Conservation (phyloP, 1,140 invertebrate species). For the Brachionus asplanchnoidis region DNA sequence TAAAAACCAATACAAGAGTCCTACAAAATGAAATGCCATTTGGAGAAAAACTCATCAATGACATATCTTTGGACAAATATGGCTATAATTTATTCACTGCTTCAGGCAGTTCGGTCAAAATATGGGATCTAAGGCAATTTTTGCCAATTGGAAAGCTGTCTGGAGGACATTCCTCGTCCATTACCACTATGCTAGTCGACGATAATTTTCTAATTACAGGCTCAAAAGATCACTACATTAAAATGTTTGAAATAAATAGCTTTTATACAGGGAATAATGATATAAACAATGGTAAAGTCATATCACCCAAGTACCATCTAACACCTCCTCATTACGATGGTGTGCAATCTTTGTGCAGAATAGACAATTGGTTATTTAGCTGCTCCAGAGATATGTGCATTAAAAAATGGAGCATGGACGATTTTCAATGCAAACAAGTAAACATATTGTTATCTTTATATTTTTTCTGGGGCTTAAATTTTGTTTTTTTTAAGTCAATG, state of each 20-base stretch:
- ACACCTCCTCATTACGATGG: constrained; percentile 86
- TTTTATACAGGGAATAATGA: constrained; percentile 35
- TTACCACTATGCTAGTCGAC: constrained; percentile 73
- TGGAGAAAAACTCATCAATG: constrained; percentile 66
- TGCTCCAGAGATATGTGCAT: constrained; percentile 80
- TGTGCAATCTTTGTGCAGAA: constrained; percentile 71
- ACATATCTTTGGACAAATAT: constrained; percentile 63
- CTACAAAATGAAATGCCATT: constrained; percentile 52
- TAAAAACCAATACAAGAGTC: constrained; percentile 46
- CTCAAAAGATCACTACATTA: constrained; percentile 80
- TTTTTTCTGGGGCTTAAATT: neutral
- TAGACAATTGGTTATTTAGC: constrained; percentile 68
- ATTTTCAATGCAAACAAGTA: constrained; percentile 66
- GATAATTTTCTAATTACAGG: constrained; percentile 68
- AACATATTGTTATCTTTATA: neutral
- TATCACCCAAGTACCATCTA: constrained; percentile 67
- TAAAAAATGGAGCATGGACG: constrained; percentile 75
- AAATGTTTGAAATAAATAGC: constrained; percentile 51
- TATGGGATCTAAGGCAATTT: constrained; percentile 70
- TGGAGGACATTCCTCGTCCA: constrained; percentile 77
- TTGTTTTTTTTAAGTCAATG: constrained; percentile 63
- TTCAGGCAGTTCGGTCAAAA: constrained; percentile 70
- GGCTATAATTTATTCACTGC: constrained; percentile 68
- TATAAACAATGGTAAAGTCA: constrained; percentile 45
- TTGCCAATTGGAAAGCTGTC: constrained; percentile 66